Evolutionary conservation across 2,888 invertebrate species (phyloP).

Genomic region (Gymnocheta viridis): DNA sequence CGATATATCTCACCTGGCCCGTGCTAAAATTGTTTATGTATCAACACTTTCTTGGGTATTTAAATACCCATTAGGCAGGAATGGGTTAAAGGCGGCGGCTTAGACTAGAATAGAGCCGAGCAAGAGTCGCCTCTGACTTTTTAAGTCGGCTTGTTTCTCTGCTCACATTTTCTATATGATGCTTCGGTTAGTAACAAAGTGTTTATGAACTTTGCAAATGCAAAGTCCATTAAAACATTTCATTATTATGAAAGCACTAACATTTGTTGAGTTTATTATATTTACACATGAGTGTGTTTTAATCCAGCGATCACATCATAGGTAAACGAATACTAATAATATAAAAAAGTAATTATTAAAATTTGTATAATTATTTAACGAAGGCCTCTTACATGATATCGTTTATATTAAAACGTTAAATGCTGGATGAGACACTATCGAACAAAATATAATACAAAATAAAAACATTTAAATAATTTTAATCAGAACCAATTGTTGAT

Average conservation of each 20-base stretch:
- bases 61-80: too few species aligned
- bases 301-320: not conserved
- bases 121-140: too few species aligned
- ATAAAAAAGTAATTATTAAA: slow-evolving; percentile 2
- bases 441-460: not conserved
- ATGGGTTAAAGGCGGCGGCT: too few species aligned
- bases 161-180: not conserved
- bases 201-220: not conserved
- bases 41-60: too few species aligned
- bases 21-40: too few species aligned
- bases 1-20: too few species aligned
- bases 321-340: not conserved
- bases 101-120: too few species aligned
- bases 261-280: slow-evolving; percentile 1
- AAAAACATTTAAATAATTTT: not conserved
- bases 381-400: slow-evolving; percentile 10
- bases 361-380: not conserved
- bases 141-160: not conserved
- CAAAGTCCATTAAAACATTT: slow-evolving; percentile 31
- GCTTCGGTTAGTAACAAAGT: not conserved
- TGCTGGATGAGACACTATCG: slow-evolving; percentile 12
- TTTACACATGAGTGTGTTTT: not conserved
- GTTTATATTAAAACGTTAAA: not conserved
- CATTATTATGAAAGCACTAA: not conserved
- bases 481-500: not conserved